Base-by-base conservation (phyloP, 2,797 vertebrate genomes). In the Crypturellus tataupa region DNA sequence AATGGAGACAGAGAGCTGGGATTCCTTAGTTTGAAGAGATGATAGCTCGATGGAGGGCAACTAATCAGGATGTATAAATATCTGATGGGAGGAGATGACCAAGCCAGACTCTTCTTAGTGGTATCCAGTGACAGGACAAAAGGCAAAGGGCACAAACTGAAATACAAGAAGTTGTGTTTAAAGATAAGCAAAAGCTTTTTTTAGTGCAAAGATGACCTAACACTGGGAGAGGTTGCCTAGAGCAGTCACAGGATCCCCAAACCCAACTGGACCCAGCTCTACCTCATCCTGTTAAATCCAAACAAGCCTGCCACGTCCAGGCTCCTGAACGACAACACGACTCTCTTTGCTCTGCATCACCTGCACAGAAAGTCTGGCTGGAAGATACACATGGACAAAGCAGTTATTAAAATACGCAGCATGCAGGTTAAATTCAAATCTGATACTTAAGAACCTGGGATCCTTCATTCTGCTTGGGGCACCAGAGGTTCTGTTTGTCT, bases 401-500 rank as follows among this genome's bases (percentile, higher is more conserved):
- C 44, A 76, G 39, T 55, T 27, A 79, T 6, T 69, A 70, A 93
- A 78, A 90, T 58, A 81, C 25, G 59, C 63, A 94, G 39, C 25
- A 76, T 31, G 80, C 40, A 77, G 58, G 76, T 91, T 92, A 91
- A 89, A 93, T 53, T 89, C 62, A 85, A 91, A 94, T 80, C 40
- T 83, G 12, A 59, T 16, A 10, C 29, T 35, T 18, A 12, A 16
- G 42, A 63, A 39, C 33, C 33, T 9, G 40, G 29, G 7, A 58
- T 71, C 23, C 29, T 47, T 16, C 73, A 60, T 3, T 85, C 58
- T 53, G 3, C 16, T 55, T 2, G 53, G 84, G 37, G 59, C 39
- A 59, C 19, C 19, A 40, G 13, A 65, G 37, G 35, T 27, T 27
- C 4, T 9, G 16, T 81, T 40, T 62, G 39, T 49, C 70, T 58